phyloP scores from a whole-genome alignment of 2,888 invertebrate species.

The Brachypalpus laphriformis region DNA sequence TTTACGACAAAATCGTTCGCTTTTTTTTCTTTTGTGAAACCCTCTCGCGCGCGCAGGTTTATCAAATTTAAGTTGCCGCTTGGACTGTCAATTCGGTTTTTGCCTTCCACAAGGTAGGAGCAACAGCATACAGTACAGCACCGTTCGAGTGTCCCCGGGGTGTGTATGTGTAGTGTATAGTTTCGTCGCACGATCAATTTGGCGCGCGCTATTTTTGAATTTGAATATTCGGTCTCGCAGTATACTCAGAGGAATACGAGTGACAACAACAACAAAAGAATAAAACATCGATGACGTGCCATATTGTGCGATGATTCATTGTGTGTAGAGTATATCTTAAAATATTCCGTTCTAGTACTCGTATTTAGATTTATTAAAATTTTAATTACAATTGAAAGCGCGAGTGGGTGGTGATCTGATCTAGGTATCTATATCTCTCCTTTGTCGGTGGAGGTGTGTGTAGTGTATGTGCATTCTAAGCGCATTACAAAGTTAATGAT shows the following conservation, averaged over 20 bases:
- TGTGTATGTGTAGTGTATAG: slow-evolving; percentile 37
- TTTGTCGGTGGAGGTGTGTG: neutral
- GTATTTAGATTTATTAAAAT: slow-evolving; percentile 64
- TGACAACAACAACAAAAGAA: slow-evolving; percentile 55
- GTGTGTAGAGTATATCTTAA: slow-evolving; percentile 60
- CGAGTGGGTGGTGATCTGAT: slow-evolving; percentile 61
- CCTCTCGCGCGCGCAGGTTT: slow-evolving; percentile 73
- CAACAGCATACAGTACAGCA: slow-evolving; percentile 58
- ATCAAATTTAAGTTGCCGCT: slow-evolving; percentile 73
- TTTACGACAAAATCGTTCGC: slow-evolving; percentile 54
- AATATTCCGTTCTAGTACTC: slow-evolving; percentile 29
- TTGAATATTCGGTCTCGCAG: slow-evolving; percentile 70
- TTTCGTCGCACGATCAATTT: slow-evolving; percentile 64
- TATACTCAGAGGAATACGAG: slow-evolving; percentile 27
- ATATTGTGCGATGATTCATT: slow-evolving; percentile 67
- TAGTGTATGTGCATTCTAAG: slow-evolving; percentile 32
- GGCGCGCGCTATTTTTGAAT: slow-evolving; percentile 74
- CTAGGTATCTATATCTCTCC: neutral
- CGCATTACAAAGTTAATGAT: slow-evolving; percentile 72
- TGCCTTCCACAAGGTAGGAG: slow-evolving; percentile 73
- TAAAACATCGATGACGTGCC: slow-evolving; percentile 71
- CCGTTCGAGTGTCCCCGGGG: slow-evolving; percentile 59
- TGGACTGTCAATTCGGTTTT: slow-evolving; percentile 74
- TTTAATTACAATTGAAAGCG: slow-evolving; percentile 62
- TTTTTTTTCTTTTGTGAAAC: slow-evolving; percentile 58